Percentiles rank a stretch among this genome's conserved stretches.
Evolutionary conservation across 1,140 invertebrate genomes (phyloP).

Genomic region (Tetragonula clypearis): DNA sequence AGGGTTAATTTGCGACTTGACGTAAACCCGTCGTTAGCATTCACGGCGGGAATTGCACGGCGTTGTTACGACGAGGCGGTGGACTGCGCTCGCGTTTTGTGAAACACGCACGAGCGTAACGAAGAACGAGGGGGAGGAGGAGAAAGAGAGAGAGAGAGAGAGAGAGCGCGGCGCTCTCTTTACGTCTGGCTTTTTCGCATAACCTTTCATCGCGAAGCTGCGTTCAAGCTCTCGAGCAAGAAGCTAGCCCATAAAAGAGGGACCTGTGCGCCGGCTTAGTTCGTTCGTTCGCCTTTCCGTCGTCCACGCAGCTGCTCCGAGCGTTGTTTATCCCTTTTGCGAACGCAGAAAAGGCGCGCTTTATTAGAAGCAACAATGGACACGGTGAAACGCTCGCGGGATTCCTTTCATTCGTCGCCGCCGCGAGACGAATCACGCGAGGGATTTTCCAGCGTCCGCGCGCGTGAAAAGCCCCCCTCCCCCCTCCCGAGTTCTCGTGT

Average conservation of each 20-base stretch:
- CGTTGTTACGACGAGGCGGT: neutral
- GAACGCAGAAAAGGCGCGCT: conserved; percentile 27
- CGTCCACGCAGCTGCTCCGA: neutral
- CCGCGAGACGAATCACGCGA: conserved; percentile 26
- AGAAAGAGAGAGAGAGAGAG: neutral
- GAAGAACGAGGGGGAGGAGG: too few species aligned
- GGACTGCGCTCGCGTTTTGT: neutral
- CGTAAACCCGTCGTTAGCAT: neutral
- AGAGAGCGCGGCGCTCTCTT: neutral
- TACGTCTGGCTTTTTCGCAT: conserved; percentile 30
- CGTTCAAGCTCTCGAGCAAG: neutral
- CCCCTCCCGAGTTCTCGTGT: neutral
- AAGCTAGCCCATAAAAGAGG: conserved; percentile 33
- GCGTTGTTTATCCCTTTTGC: conserved; percentile 39
- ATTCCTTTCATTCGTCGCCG: conserved; percentile 35
- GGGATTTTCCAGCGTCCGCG: conserved; percentile 23
- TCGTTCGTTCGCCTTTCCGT: neutral
- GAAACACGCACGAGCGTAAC: neutral
- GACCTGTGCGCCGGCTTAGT: neutral
- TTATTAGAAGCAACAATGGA: conserved; percentile 35
- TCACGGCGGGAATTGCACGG: neutral
- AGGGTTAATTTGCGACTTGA: conserved; percentile 34
- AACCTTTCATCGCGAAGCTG: conserved; percentile 32
- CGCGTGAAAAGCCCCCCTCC: conserved; percentile 22
- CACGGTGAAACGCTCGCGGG: neutral